A percentile compares a stretch with the other conserved stretches of the same genome.
phyloP scores from a whole-genome alignment of 2,113 vertebrate genomes.

The Tympanuchus pallidicinctus region DNA sequence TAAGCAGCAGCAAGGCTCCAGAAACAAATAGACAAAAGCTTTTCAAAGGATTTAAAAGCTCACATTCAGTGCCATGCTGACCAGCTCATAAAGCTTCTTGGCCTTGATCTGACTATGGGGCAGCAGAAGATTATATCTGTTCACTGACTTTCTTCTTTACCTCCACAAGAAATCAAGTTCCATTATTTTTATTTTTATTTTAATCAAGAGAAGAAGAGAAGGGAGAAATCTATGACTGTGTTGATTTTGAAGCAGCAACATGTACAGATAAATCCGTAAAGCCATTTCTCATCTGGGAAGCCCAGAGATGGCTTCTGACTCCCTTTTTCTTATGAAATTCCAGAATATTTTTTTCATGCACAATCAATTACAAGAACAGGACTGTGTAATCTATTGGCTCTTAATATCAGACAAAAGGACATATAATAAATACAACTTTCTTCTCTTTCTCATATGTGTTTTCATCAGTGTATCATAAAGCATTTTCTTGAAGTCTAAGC shows the following conservation, averaged over 20 bases:
- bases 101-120: neutral
- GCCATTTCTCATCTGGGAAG: fast-evolving
- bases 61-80: neutral
- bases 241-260: neutral
- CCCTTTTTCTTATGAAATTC: neutral
- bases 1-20: neutral
- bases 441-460: neutral
- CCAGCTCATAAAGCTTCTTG: neutral
- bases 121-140: neutral
- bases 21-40: neutral
- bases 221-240: neutral
- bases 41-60: neutral
- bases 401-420: neutral
- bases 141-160: neutral
- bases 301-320: neutral
- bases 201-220: neutral
- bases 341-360: neutral
- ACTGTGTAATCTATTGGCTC: neutral
- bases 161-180: neutral
- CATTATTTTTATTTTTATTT: neutral
- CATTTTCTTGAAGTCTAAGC: neutral
- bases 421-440: no score
- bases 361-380: neutral
- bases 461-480: neutral
- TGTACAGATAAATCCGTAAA: neutral